These are phyloP conservation scores for Babylonia areolata DNA, from an alignment of 1,140 invertebrate species.

Conservation along the genomic window DNA sequence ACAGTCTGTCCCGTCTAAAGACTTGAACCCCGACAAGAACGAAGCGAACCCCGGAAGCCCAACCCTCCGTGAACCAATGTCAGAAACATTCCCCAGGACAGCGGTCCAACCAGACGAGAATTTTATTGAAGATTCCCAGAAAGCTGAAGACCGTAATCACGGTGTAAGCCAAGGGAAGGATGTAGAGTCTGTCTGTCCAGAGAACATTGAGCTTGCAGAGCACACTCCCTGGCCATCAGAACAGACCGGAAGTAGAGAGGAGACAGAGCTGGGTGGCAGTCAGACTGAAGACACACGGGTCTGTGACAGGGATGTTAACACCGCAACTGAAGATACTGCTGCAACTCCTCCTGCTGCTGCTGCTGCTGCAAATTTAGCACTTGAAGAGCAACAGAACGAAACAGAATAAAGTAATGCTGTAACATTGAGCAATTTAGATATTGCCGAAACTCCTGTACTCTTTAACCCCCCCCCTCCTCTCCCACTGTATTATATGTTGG, in stretches of 20 bases:
- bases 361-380: not conserved
- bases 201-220: not conserved
- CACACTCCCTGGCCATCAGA: not conserved
- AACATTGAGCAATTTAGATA: too few relatives aligned
- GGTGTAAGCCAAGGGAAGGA: not conserved
- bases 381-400: too few relatives aligned
- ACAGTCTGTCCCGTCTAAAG: not conserved
- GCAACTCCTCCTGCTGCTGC: not conserved
- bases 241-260: not conserved
- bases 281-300: not conserved
- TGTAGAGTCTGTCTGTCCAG: not conserved
- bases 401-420: too few relatives aligned
- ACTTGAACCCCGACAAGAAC: not conserved
- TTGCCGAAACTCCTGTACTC: too few relatives aligned
- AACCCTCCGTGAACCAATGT: not conserved
- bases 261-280: not conserved
- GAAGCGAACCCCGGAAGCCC: not conserved
- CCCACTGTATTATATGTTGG: too few relatives aligned
- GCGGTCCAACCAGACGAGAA: not conserved
- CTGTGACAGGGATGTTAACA: not conserved
- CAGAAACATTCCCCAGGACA: not conserved
- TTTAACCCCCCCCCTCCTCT: too few relatives aligned
- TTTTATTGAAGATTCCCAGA: not conserved
- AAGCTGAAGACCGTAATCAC: not conserved
- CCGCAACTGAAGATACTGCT: not conserved